phyloP scores from a whole-genome alignment of 1,140 invertebrate species.

The Samia ricini region DNA sequence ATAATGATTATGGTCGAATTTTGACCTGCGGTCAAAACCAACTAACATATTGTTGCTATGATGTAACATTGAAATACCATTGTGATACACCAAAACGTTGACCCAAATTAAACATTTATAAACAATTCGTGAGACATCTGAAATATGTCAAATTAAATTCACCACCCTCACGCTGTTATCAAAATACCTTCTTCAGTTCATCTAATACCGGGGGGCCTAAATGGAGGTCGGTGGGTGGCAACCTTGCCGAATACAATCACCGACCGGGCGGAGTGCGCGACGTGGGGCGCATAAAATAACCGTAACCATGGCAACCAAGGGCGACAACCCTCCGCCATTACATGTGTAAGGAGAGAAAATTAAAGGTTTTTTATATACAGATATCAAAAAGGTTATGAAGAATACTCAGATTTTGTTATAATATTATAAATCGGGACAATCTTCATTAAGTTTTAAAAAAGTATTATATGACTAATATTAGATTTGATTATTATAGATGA shows the following conservation, averaged over 20 bases:
- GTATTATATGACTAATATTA: too few relatives aligned
- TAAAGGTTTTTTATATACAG: slow-evolving; percentile 4
- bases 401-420: too few relatives aligned
- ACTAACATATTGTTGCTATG: too few relatives aligned
- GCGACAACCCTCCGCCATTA: slow-evolving; percentile 49
- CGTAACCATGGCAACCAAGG: slow-evolving; percentile 62
- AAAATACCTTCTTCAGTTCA: background rate
- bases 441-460: too few relatives aligned
- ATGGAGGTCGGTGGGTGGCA: slow-evolving; percentile 16
- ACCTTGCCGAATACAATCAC: slow-evolving; percentile 23
- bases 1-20: too few relatives aligned
- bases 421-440: too few relatives aligned
- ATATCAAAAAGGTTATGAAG: background rate
- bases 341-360: slow-evolving; percentile 22
- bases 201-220: slow-evolving; percentile 2
- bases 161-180: background rate
- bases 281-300: slow-evolving; percentile 56
- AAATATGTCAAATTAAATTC: background rate
- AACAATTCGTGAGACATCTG: background rate
- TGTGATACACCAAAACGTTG: background rate
- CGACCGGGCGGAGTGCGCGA: slow-evolving; percentile 28
- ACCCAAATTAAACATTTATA: background rate
- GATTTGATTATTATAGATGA: too few relatives aligned
- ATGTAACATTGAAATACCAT: too few relatives aligned
- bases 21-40: too few relatives aligned